Evolutionary conservation across 2,113 vertebrate species (phyloP), one percentile per base, ranked within the genome.

Genomic region (Paramisgurnus dabryanus): DNA sequence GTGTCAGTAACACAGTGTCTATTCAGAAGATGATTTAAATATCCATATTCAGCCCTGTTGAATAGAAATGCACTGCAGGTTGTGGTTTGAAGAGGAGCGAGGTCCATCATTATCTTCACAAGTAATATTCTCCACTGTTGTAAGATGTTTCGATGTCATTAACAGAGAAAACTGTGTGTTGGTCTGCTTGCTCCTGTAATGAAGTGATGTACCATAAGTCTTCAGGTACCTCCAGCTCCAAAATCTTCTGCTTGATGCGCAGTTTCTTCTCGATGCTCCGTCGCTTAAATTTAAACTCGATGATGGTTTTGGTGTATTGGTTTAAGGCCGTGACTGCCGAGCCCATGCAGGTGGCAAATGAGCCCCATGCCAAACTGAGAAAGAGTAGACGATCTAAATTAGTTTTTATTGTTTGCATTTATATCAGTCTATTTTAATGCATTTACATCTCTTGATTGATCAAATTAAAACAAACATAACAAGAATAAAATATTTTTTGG

Each of bases 321-420:
- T 95, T 96, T 50, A 95, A 88, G 0, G 93, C 92, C 0, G 92
- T 94, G 83, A 96, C 94, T 0, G 95, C 94, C 0, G 95, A 95
- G n/a, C 90, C 94, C 96, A 96, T 95, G 67, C 95, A 98, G 88
- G 95, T 95, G 6, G 94, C 92, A 0, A 96, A 97, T 1, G 96
- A 97, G 47, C 93, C 86, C 96, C 96, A 98, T 0, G 96, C 94
- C 0, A 98, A 90, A 78, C 96, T 97, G 34, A 34, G 27, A 83
- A 4, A 55, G 18, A 45, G 12, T 47, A 47, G 0, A 47, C 7
- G 45, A 47, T 6, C 7, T 8, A 47, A 8, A 7, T 7, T 10
- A 47, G 7, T 47, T 47, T 34, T 2, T 34, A 34, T 34, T 34
- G 27, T 34, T 34, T 34, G 27, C 27, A 34, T 34, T 34, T 1